Evolutionary conservation across 1,140 invertebrate species (phyloP), one percentile per base, ranked within the genome.

Genomic region (Bombus turneri): DNA sequence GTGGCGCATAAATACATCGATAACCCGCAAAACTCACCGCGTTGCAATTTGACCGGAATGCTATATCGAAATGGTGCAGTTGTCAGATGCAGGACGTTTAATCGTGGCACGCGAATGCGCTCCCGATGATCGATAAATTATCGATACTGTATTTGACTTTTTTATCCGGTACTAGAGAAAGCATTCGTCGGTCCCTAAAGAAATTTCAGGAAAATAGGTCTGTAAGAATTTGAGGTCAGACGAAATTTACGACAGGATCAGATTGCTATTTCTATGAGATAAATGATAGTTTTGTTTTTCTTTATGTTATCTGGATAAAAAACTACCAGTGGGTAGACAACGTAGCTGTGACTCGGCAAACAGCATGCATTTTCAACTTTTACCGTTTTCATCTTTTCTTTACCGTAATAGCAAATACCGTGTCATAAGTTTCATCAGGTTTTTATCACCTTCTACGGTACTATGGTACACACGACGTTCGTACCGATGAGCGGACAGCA

Each of bases 71-170:
- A 72, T n/a, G 74, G 64, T 31, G 37, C 72, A 73, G 76, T 88
- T 85, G 88, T 76, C 74, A 88, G 74, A 86, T 83, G 74, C 78
- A 83, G 68, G 64, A 76, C 87, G 71, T 89, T 89, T 86, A 89
- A 89, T 89, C 85, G 75, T 31, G 84, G 69, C 83, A 81, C 80
- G 88, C 68, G 88, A 87, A 77, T 86, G 71, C 78, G 57, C 31
- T 34, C 59, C 82, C 84, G 83, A 84, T 88, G 68, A 37, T 68
- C 83, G 88, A 83, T 89, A 89, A 85, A 89, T 90, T 90, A 85
- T 90, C 74, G 88, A 81, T 81, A 64, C 57, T 31, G 59, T n/a
- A 73, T 88, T 66, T 74, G 64, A 25, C 37, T 34, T 31, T 34
- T 34, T 6, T 47, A 53, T 10, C n/a, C 31, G 22, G 18, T 2